Evolutionary conservation across 2,888 invertebrate species (phyloP).

Genomic region (Andrena chrysosceles): DNA sequence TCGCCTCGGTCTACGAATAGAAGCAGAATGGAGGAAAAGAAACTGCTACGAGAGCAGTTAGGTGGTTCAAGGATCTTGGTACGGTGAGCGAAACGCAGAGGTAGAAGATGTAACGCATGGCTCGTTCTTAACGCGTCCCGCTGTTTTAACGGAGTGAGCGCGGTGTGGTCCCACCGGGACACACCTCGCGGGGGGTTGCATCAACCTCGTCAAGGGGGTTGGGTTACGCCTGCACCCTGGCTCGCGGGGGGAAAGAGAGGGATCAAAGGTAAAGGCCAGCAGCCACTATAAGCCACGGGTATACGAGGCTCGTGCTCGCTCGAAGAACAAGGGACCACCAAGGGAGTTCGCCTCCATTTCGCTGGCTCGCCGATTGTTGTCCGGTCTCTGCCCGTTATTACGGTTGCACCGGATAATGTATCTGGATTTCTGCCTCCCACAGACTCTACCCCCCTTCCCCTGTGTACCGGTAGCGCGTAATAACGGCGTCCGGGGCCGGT

Average conservation of each 20-base stretch:
- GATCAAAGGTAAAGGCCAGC: conserved; percentile 57
- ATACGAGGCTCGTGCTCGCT: conserved; percentile 44
- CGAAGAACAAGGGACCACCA: conserved; percentile 69
- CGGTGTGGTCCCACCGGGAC: conserved; percentile 50
- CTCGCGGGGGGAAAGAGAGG: conserved; percentile 38
- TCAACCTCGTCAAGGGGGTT: conserved; percentile 47
- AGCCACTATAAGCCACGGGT: conserved; percentile 50
- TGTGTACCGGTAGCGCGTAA: conserved; percentile 34
- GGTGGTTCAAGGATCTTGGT: background rate
- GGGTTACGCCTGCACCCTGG: conserved; percentile 40
- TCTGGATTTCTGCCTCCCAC: conserved; percentile 69
- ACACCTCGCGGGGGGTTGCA: conserved; percentile 60
- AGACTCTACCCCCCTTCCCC: conserved; percentile 30
- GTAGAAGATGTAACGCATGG: conserved; percentile 6
- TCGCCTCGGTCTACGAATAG: too few species aligned
- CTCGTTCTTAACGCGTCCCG: conserved; percentile 33
- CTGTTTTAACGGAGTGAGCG: conserved; percentile 64
- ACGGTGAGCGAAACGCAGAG: background rate
- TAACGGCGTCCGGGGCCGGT: conserved; percentile 15
- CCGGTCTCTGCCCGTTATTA: conserved; percentile 60
- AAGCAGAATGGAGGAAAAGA: too few species aligned
- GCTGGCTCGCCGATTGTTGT: conserved; percentile 63
- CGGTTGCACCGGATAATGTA: conserved; percentile 67
- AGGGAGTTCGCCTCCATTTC: conserved; percentile 68
- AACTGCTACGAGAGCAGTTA: too few species aligned